phyloP scores from a whole-genome alignment of 2,797 vertebrate species.

The Enteromius unitaeniatus region DNA sequence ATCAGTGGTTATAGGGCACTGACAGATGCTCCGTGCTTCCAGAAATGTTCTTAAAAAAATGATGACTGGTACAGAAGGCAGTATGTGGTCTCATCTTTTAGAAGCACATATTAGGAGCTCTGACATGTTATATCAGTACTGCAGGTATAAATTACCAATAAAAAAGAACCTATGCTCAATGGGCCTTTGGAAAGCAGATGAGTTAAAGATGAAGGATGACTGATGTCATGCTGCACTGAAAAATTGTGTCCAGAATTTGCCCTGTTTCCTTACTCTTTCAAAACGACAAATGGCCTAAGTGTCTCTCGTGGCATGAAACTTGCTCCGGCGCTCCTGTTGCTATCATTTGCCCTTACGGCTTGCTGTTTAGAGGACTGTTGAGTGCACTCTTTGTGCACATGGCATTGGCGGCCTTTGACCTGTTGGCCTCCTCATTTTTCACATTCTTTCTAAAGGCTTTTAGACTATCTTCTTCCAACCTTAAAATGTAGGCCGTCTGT shows the following conservation, averaged over 20 bases:
- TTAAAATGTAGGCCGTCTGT: conserved; percentile 42
- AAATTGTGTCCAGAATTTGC: conserved; percentile 26
- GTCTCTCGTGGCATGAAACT: conserved; percentile 25
- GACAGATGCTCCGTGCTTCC: conserved; percentile 30
- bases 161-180: background rate
- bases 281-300: conserved; percentile 24
- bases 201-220: conserved; percentile 26
- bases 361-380: conserved; percentile 20
- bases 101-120: background rate
- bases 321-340: background rate
- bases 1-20: conserved; percentile 23
- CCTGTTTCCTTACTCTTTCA: conserved; percentile 24
- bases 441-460: conserved; percentile 29
- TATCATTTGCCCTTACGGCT: conserved; percentile 28
- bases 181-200: conserved; percentile 22
- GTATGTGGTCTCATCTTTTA: conserved; percentile 4
- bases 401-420: conserved; percentile 12
- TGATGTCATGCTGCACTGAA: conserved; percentile 27
- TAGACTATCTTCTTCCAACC: conserved; percentile 38
- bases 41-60: conserved; percentile 39
- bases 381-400: conserved; percentile 13
- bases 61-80: conserved; percentile 25
- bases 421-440: conserved; percentile 48
- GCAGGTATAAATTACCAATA: conserved; percentile 16
- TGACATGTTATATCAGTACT: conserved; percentile 28